A percentile compares a stretch with the other conserved stretches of the same genome.
Evolutionary conservation across 2,113 vertebrate species (phyloP).

Genomic region (Platysteira castanea): DNA sequence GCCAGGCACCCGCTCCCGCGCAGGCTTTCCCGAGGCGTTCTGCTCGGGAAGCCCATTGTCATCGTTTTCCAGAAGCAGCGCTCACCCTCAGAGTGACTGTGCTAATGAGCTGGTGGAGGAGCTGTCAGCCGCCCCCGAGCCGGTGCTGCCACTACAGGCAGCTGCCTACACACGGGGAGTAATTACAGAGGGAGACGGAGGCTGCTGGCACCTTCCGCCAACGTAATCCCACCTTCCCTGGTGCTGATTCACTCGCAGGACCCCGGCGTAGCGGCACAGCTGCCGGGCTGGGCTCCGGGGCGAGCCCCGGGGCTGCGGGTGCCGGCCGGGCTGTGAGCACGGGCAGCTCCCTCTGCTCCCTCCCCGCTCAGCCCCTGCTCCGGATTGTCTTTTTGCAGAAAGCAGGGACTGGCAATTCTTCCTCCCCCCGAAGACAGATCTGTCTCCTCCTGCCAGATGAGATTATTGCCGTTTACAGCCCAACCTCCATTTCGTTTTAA

Average conservation of each 20-base stretch:
- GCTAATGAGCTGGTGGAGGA: slow-evolving; percentile 43
- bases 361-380: background rate
- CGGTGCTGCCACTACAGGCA: slow-evolving; percentile 20
- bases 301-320: background rate
- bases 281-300: background rate
- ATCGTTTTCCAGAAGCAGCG: background rate
- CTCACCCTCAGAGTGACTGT: slow-evolving; percentile 5
- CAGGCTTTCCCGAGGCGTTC: background rate
- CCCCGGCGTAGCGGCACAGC: background rate
- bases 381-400: background rate
- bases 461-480: background rate
- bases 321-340: rapidly evolving
- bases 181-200: slow-evolving; percentile 61
- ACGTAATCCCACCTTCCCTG: slow-evolving; percentile 1
- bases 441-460: background rate
- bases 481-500: slow-evolving; percentile 33
- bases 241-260: slow-evolving; percentile 34
- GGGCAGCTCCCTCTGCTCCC: background rate
- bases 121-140: slow-evolving; percentile 54
- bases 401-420: background rate
- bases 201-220: slow-evolving; percentile 50
- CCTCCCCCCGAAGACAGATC: background rate
- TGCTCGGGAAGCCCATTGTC: background rate
- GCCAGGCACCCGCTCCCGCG: background rate
- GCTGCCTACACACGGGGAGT: slow-evolving; percentile 60